Percentiles rank a stretch among this genome's conserved stretches.
Conservation (phyloP, 2,797 vertebrate species). For the Buceros bicornis region DNA sequence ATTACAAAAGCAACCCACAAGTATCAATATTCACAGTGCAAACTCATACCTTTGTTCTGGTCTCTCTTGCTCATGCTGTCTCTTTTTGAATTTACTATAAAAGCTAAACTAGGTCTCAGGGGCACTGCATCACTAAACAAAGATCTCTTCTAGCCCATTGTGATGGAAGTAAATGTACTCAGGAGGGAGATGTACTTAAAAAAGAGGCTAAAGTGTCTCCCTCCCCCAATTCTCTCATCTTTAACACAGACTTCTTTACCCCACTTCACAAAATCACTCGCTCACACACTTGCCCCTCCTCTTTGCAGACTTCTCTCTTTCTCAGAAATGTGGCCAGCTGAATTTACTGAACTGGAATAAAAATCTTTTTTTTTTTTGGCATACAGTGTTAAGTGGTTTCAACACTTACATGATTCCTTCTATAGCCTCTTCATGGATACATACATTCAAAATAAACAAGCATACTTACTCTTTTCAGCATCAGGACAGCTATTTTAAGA, state of each 20-base stretch:
- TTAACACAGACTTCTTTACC: conserved; percentile 45
- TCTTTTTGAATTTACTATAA: conserved; percentile 82
- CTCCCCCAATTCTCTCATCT: conserved; percentile 59
- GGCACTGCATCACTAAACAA: conserved; percentile 79
- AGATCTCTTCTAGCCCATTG: conserved; percentile 79
- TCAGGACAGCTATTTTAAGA: background rate
- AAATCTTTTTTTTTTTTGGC: background rate
- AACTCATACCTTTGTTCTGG: conserved; percentile 75
- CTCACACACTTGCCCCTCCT: background rate
- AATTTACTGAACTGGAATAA: background rate
- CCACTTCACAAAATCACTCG: conserved; percentile 1
- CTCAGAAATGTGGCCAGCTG: background rate
- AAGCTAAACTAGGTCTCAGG: conserved; percentile 85
- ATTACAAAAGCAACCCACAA: conserved; percentile 75
- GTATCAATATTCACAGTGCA: conserved; percentile 79
- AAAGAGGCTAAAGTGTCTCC: conserved; percentile 69
- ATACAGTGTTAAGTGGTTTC: background rate
- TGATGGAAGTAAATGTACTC: conserved; percentile 80
- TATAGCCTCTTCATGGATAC: background rate
- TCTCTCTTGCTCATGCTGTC: conserved; percentile 66
- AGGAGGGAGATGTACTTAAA: conserved; percentile 76
- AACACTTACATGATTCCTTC: background rate
- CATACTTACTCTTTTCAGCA: background rate
- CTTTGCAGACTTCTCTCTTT: background rate
- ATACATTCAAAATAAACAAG: background rate